Evolutionary conservation across 2,888 invertebrate genomes (phyloP).

Genomic region (Abrostola triplasia): DNA sequence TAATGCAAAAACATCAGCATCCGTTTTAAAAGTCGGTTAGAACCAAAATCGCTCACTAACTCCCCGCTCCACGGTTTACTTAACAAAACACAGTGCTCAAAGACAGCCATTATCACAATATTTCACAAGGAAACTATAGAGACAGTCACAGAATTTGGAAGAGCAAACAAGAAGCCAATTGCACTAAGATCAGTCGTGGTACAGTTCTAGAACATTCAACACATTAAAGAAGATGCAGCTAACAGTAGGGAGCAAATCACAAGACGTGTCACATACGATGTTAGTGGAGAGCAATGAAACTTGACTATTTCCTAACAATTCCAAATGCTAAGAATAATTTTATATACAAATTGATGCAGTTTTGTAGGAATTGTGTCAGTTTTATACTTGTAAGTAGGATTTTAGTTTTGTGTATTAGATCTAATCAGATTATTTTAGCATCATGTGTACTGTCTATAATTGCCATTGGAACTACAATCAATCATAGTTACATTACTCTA

Average conservation of each 20-base stretch:
- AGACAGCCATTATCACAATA: conserved; percentile 29
- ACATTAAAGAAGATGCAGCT: conserved; percentile 43
- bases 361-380: no score
- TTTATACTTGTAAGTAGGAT: no score
- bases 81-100: conserved; percentile 14
- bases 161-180: conserved; percentile 59
- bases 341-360: no score
- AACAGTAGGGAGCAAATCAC: conserved; percentile 44
- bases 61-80: background rate
- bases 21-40: no score
- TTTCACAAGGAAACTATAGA: conserved; percentile 50
- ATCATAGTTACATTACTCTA: no score
- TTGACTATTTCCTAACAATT: conserved; percentile 12
- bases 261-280: conserved; percentile 26
- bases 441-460: no score
- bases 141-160: conserved; percentile 54
- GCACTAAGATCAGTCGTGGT: conserved; percentile 33
- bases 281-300: conserved; percentile 23
- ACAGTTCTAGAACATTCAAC: conserved; percentile 33
- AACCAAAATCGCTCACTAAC: background rate
- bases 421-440: no score
- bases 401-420: no score
- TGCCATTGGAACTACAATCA: no score
- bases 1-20: no score
- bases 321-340: background rate